Evolutionary conservation across 2,888 invertebrate genomes (phyloP).

Genomic region (Athetis lepigone): DNA sequence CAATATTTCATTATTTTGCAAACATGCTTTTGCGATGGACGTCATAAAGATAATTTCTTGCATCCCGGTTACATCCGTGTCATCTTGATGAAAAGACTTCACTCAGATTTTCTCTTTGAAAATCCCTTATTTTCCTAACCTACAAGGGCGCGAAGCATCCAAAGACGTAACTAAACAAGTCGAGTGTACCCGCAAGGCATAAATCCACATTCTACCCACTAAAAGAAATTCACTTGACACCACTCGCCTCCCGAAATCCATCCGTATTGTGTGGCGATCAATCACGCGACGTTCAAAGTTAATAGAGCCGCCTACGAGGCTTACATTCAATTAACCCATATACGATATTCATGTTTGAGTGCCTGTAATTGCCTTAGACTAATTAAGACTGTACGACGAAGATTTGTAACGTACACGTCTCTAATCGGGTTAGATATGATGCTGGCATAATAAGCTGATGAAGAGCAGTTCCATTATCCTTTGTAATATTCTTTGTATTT

Average conservation of each 20-base stretch:
- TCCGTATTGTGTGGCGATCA: constrained; percentile 51
- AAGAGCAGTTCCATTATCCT: background rate
- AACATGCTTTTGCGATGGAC: no score
- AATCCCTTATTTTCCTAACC: no score
- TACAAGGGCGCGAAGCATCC: no score
- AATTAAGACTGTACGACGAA: constrained; percentile 36
- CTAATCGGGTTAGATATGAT: constrained; percentile 26
- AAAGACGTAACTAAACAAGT: no score
- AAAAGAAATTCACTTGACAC: constrained; percentile 42
- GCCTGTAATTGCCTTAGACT: constrained; percentile 43
- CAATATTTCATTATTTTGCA: no score
- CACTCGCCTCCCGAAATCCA: constrained; percentile 36
- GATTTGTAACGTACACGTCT: constrained; percentile 18
- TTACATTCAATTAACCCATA: constrained; percentile 55
- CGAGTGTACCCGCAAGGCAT: no score
- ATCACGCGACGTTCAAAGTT: constrained; percentile 55
- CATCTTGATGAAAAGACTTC: no score
- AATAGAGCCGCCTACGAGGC: constrained; percentile 45
- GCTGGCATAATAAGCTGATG: background rate
- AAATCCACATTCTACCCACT: background rate
- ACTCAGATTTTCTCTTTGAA: no score
- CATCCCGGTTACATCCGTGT: no score
- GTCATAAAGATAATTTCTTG: no score
- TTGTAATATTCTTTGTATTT: background rate
- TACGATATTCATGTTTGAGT: constrained; percentile 52